phyloP scores from a whole-genome alignment of 2,113 vertebrate species.

The Proteles cristata region DNA sequence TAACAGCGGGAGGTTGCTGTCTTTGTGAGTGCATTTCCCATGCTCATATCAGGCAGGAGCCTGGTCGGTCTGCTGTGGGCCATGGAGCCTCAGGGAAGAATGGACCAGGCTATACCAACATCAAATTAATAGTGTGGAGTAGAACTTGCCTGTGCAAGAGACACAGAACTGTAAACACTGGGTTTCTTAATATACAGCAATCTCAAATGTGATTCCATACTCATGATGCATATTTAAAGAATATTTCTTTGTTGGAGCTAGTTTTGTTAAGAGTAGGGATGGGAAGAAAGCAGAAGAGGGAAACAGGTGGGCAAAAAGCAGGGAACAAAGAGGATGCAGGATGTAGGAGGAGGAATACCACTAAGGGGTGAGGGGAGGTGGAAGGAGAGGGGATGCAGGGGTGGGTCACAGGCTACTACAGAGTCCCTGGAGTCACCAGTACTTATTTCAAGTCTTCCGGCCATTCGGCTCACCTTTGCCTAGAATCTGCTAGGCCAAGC shows the following conservation, averaged over 20 bases:
- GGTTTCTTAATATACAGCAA: not conserved
- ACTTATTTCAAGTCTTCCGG: not conserved
- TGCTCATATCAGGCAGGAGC: not conserved
- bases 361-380: no score
- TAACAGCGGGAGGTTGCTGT: not conserved
- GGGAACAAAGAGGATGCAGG: not conserved
- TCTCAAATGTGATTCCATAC: not conserved
- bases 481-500: not conserved
- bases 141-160: not conserved
- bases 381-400: fast-evolving
- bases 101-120: not conserved
- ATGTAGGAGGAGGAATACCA: not conserved
- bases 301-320: not conserved
- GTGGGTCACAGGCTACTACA: not conserved
- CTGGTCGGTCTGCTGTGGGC: not conserved
- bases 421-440: fast-evolving
- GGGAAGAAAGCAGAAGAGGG: not conserved
- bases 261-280: not conserved
- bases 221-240: not conserved
- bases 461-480: not conserved
- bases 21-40: not conserved
- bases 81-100: not conserved
- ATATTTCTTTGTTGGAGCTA: not conserved
- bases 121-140: not conserved
- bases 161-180: not conserved